A percentile compares a stretch with the other conserved stretches of the same genome.
phyloP scores from a whole-genome alignment of 2,888 invertebrate species.

The Drosophila nr. medialis region DNA sequence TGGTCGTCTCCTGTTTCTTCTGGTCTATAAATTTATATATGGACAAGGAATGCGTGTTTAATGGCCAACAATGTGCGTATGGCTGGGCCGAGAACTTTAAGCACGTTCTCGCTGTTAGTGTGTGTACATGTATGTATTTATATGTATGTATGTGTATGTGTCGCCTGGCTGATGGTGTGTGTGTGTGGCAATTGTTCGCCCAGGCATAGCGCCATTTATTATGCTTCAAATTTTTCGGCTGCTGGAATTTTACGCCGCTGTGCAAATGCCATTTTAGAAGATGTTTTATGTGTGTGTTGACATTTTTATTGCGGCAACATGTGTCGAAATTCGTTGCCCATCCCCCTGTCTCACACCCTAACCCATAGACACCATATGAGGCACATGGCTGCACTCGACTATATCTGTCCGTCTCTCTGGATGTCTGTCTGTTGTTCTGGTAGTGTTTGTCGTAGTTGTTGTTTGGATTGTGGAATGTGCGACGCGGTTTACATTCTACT shows the following conservation, averaged over 20 bases:
- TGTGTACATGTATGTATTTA: constrained; percentile 3
- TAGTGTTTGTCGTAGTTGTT: constrained; percentile 52
- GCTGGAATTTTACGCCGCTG: constrained; percentile 71
- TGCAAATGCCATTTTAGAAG: constrained; percentile 81
- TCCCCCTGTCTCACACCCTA: neutral
- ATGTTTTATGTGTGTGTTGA: constrained; percentile 80
- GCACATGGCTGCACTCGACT: constrained; percentile 39
- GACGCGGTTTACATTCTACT: constrained; percentile 74
- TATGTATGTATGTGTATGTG: neutral
- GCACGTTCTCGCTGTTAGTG: constrained; percentile 52
- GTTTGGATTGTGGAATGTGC: constrained; percentile 60
- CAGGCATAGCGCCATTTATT: constrained; percentile 71
- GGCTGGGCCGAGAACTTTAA: constrained; percentile 50
- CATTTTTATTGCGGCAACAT: constrained; percentile 81
- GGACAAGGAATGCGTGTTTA: constrained; percentile 80
- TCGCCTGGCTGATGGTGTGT: constrained; percentile 15
- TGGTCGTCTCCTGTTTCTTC: constrained; percentile 62
- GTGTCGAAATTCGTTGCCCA: constrained; percentile 71
- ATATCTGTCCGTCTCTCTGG: constrained; percentile 13
- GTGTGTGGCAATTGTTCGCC: constrained; percentile 49
- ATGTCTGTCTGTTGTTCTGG: constrained; percentile 24
- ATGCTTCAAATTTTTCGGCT: constrained; percentile 78
- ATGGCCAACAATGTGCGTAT: constrained; percentile 79
- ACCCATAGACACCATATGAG: constrained; percentile 6
- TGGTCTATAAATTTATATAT: constrained; percentile 79